phyloP scores from a whole-genome alignment of 2,113 vertebrate genomes.

The Corythornis madagascariensis region DNA sequence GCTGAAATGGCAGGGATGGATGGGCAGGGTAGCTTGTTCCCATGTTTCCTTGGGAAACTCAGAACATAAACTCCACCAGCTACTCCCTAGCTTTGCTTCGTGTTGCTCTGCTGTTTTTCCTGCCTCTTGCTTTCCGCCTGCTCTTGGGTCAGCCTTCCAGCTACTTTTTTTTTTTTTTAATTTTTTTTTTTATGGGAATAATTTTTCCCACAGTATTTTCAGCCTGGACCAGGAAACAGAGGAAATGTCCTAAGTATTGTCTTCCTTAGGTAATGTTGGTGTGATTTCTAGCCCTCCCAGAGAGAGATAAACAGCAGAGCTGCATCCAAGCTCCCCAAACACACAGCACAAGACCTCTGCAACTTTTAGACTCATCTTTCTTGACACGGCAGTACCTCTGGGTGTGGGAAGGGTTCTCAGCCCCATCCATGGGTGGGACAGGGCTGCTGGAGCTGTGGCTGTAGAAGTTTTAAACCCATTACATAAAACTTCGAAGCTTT shows the following conservation, averaged over 20 bases:
- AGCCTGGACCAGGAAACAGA: neutral
- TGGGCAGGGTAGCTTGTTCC: neutral
- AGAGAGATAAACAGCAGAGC: neutral
- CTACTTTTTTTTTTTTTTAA: neutral
- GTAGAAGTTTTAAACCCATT: neutral
- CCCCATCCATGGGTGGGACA: neutral
- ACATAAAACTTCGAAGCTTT: neutral
- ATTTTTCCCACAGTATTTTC: neutral
- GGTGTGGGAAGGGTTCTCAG: neutral
- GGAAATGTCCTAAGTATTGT: neutral
- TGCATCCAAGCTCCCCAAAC: neutral
- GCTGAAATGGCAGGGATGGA: neutral
- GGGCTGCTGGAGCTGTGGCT: neutral
- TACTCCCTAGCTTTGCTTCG: neutral
- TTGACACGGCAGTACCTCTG: neutral
- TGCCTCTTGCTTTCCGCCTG: neutral
- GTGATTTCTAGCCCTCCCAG: neutral
- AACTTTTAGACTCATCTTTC: rapidly evolving
- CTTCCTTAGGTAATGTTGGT: neutral
- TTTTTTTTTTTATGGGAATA: neutral
- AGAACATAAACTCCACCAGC: neutral
- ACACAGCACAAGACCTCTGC: too few species aligned
- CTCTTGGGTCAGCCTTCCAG: neutral
- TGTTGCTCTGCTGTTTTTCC: neutral
- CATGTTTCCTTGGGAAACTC: rapidly evolving